Evolutionary conservation across 2,888 invertebrate genomes (phyloP), one percentile per base, ranked within the genome.

Genomic region (Patella depressa): DNA sequence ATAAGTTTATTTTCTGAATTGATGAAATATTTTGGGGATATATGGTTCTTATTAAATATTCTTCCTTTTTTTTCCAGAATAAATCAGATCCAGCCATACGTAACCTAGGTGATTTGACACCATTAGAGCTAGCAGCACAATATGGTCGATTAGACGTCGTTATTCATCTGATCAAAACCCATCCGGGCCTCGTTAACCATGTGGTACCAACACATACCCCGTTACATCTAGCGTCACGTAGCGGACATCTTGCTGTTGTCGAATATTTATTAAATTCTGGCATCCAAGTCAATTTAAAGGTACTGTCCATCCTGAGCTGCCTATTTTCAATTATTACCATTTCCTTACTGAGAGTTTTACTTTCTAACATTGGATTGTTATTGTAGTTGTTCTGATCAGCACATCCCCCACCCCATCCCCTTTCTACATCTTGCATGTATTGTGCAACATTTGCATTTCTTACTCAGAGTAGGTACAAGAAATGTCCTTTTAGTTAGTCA

Each of bases 41-140:
- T 45, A 45, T 45, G 45, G 45, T 9, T 19, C 24, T 65, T 24
- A 24, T 19, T 19, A 65, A 7, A 65, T 65, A 19, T 65, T 24
- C 24, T 53, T 71, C 14, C 12, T 57, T 53, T 15, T 9, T 19
- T 19, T 73, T 83, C 9, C 84, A 96, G 86, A 94, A 95, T 89
- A 95, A 95, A 81, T 97, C 97, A 86, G 96, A 98, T 93, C 96
- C 97, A 71, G 95, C 95, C 85, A 95, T 97, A 89, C 94, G 95
- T 85, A 98, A 98, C 92, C 94, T 94, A 85, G 95, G 95, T 80
- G 96, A 96, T 76, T 98, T 98, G 92, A 97, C 97, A 57, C 96
- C 98, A 0, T 93, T 99, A 88, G 98, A 99, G 92, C 94, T 99
- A 80, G 98, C 98, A 12, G 96, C 97, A 75, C 97, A 98, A 92